Base-by-base conservation (phyloP, 2,888 invertebrate species). In the Horisme vitalbata region DNA sequence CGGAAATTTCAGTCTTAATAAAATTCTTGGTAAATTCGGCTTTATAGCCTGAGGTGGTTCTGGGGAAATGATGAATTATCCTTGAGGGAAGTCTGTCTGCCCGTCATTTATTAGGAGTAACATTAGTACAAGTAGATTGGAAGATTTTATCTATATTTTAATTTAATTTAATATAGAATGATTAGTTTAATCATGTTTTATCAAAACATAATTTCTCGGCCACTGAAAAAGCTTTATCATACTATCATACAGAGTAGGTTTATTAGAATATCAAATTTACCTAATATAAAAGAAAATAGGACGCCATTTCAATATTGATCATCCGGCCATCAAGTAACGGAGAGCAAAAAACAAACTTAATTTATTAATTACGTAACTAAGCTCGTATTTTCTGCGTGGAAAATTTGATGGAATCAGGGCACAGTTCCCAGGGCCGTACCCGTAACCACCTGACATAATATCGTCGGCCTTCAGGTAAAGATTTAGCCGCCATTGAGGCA, bases 401-500 rank as follows among this genome's bases (percentile, higher is more conserved):
- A 45, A 30, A 43, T 37, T 41, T 11, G 32, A 23, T 58, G 36
- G 53, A 61, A 61, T 54, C 70, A 60, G 51, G 57, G 61, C 64
- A 59, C 52, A 53, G 51, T 41, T 56, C 60, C 59, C 63, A 61
- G 64, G 62, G 50, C 49, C 41, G 32, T 13, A 15, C 14, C 36
- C 38, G 18, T 14, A 41, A 63, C 60, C 59, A 63, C 68, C 67
- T 72, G 65, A 62, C 67, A 65, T 61, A 65, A 69, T 68, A 73
- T 63, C 48, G 55, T 54, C 72, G 78, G 76, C 78, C 79, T 83
- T 80, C 79, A 82, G 82, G 78, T 81, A 78, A 75, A 76, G 79
- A 82, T 83, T 83, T 75, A 71, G 77, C 71, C 71, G 75, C 73
- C 75, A 83, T 80, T 80, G 79, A 83, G 75, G 79, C 67, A 77